A percentile compares a stretch with the other conserved stretches of the same genome.
phyloP scores from a whole-genome alignment of 1,140 invertebrate species.

The Papilio polytes region DNA sequence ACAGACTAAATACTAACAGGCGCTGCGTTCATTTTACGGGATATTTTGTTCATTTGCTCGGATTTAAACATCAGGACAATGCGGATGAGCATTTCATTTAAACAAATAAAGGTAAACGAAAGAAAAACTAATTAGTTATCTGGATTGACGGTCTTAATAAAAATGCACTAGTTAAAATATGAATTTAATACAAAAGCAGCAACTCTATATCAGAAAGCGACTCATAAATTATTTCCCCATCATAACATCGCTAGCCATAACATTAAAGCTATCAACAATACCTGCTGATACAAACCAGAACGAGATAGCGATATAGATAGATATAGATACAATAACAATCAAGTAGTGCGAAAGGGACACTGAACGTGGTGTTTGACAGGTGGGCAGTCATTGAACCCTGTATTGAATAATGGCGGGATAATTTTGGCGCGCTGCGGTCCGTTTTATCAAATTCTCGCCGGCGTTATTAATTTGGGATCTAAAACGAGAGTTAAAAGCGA shows the following conservation, averaged over 20 bases:
- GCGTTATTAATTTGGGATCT: conserved; percentile 25
- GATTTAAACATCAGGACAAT: conserved; percentile 59
- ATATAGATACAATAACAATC: neutral
- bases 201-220: conserved; percentile 10
- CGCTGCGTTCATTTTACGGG: conserved; percentile 60
- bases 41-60: conserved; percentile 55
- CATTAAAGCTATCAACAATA: conserved; percentile 25
- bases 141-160: too few species aligned
- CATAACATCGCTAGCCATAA: conserved; percentile 13
- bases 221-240: conserved; percentile 6
- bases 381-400: conserved; percentile 37
- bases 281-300: conserved; percentile 6
- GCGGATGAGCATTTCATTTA: conserved; percentile 49
- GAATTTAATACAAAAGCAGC: neutral
- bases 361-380: conserved; percentile 18
- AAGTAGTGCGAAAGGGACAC: neutral
- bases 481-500: conserved; percentile 22
- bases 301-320: too few species aligned
- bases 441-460: conserved; percentile 33
- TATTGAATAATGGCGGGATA: conserved; percentile 40
- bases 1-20: conserved; percentile 64
- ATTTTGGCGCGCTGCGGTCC: conserved; percentile 37
- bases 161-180: too few species aligned
- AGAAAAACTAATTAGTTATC: too few species aligned
- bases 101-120: too few species aligned